phyloP scores from a whole-genome alignment of 1,140 invertebrate species.

The Heliconius himera region DNA sequence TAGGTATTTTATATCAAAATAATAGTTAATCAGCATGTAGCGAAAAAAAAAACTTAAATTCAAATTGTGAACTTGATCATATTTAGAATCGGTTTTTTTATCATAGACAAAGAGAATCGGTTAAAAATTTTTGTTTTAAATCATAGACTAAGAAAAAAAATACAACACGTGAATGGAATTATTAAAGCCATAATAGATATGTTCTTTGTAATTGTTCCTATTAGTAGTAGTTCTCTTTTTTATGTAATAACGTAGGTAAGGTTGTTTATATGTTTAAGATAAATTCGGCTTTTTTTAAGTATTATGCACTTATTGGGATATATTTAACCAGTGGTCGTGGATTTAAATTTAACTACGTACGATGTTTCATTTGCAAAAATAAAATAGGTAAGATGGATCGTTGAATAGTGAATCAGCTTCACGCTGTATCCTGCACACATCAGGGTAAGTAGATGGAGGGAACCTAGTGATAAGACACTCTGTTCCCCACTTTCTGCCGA shows the following conservation, averaged over 20 bases:
- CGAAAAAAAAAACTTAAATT: background rate
- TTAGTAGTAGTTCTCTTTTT: background rate
- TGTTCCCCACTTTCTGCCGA: no score
- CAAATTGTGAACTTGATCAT: background rate
- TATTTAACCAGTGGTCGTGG: background rate
- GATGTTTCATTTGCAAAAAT: no score
- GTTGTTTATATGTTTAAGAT: background rate
- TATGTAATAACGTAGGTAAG: background rate
- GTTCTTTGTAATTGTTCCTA: background rate
- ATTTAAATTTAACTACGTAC: background rate
- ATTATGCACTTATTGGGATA: background rate
- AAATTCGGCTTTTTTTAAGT: background rate
- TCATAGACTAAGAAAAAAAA: background rate
- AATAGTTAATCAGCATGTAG: background rate
- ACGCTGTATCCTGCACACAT: no score
- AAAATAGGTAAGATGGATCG: no score
- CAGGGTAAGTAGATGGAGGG: no score
- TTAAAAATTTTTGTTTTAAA: background rate
- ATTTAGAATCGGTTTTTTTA: background rate
- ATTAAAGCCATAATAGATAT: background rate
- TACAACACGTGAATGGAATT: background rate
- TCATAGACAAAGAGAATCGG: background rate
- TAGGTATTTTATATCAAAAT: background rate
- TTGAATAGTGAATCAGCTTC: no score
- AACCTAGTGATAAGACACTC: no score